These are phyloP conservation scores for Tor tambroides DNA, from an alignment of 2,113 vertebrate genomes.

Conservation along the genomic window DNA sequence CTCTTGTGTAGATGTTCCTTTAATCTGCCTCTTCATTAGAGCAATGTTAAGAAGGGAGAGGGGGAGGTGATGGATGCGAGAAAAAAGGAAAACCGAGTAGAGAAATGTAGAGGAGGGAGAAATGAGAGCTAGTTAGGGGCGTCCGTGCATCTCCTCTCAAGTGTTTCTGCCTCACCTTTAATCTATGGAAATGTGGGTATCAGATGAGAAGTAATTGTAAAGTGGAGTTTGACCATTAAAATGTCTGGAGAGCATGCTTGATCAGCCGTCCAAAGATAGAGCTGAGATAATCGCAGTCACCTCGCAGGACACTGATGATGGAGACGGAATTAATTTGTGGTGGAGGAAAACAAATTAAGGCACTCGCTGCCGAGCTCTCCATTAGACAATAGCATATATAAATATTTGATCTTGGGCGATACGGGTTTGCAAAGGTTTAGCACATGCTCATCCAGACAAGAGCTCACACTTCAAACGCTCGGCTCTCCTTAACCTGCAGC, in stretches of 20 bases:
- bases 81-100: conserved; percentile 41
- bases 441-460: conserved; percentile 79
- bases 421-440: conserved; percentile 80
- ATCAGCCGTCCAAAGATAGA: conserved; percentile 62
- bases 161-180: conserved; percentile 74
- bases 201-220: conserved; percentile 78
- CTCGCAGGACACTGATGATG: conserved; percentile 70
- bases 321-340: conserved; percentile 78
- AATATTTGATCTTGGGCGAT: conserved; percentile 81
- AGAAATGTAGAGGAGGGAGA: not conserved
- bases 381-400: conserved; percentile 82
- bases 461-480: conserved; percentile 66
- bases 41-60: not conserved
- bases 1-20: conserved; percentile 37
- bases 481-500: conserved; percentile 56
- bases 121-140: conserved; percentile 27
- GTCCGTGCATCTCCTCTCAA: conserved; percentile 53
- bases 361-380: conserved; percentile 62
- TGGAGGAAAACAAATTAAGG: conserved; percentile 79
- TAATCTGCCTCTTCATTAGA: conserved; percentile 16
- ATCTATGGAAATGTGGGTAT: conserved; percentile 76
- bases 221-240: conserved; percentile 74
- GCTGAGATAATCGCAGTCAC: conserved; percentile 71
- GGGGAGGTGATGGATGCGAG: conserved; percentile 37
- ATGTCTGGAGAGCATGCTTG: conserved; percentile 72